Base-by-base conservation (phyloP, 2,888 invertebrate species). In the Hirtodrosophila confusa region DNA sequence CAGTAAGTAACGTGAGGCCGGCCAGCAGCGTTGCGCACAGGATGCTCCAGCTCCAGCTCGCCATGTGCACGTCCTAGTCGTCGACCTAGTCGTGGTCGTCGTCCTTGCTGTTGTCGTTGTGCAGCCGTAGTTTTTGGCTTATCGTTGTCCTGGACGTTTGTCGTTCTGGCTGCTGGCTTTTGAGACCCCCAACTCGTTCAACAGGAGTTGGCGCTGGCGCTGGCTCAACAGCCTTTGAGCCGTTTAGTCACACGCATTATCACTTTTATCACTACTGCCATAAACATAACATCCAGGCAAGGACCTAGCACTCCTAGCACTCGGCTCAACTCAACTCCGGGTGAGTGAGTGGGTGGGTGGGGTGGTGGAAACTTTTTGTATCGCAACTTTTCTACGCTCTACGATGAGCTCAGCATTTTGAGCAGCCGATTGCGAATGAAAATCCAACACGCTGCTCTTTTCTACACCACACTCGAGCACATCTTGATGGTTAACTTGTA, bases 1-100 rank as follows among this genome's bases (percentile, higher is more conserved):
- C 84, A 67, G 90, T 88, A 58, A 90, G 86, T 68, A 90, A 74
- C 56, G 89, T 88, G 68, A 90, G 85, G 84, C 90, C 89, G 72
- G 88, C 88, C 66, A 90, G 70, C 71, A 89, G 78, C 63, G 80
- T 82, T 68, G 89, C 80, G 73, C 79, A 85, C 76, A 86, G 75
- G 60, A 80, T 82, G 67, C 86, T 88, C 78, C 87, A 88, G 61
- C 85, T 87, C 78, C 87, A 85, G 78, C 83, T 82, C 84, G 89
- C 88, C 89, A 90, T 90, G 78, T 80, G 86, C 75, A 67, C 86
- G 60, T 64, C 74, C 84, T 71, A 69, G 40, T 80, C 65, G 61
- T 65, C 47, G 65, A 74, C 60, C 69, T 65, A 70, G 48, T 17
- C 17, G 17, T 65, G 69, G 62, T 64, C 65, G 61, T 63, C 54